phyloP scores from a whole-genome alignment of 2,888 invertebrate genomes.

The Nomada ferruginata region DNA sequence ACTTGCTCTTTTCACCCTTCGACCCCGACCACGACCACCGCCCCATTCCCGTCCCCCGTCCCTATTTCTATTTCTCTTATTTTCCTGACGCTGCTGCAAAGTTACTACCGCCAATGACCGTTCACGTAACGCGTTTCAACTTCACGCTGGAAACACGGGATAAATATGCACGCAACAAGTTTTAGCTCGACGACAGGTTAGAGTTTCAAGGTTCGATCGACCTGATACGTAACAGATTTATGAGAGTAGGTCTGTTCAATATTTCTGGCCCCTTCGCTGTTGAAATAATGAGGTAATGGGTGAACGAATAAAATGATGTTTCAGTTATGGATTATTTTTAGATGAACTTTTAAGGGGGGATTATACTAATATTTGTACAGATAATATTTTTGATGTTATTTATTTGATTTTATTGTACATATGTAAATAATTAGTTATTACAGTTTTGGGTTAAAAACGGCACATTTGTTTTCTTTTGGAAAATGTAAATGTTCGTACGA shows the following conservation, averaged over 20 bases:
- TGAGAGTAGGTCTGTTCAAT: neutral
- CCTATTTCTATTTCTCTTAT: neutral
- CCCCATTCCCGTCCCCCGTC: constrained; percentile 9
- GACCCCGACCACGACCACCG: constrained; percentile 27
- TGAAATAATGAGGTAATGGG: too few relatives aligned
- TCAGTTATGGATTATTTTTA: too few relatives aligned
- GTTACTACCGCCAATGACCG: constrained; percentile 41
- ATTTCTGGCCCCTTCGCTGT: neutral
- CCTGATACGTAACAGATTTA: neutral
- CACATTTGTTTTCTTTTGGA: too few relatives aligned
- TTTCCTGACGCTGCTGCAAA: constrained; percentile 29
- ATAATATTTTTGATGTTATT: too few relatives aligned
- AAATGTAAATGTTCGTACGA: too few relatives aligned
- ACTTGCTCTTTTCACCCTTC: constrained; percentile 57
- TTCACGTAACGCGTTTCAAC: constrained; percentile 3
- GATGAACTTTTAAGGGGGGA: too few relatives aligned
- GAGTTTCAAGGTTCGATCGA: neutral
- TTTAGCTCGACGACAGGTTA: neutral
- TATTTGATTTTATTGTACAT: too few relatives aligned
- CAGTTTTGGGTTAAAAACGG: too few relatives aligned
- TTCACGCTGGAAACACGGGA: constrained; percentile 18
- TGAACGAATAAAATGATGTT: too few relatives aligned
- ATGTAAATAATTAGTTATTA: too few relatives aligned
- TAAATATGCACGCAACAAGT: constrained; percentile 38
- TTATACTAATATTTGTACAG: too few relatives aligned